These are phyloP conservation scores for Rhabdomys pumilio DNA, from an alignment of 2,797 vertebrate species.

Conservation along the genomic window DNA sequence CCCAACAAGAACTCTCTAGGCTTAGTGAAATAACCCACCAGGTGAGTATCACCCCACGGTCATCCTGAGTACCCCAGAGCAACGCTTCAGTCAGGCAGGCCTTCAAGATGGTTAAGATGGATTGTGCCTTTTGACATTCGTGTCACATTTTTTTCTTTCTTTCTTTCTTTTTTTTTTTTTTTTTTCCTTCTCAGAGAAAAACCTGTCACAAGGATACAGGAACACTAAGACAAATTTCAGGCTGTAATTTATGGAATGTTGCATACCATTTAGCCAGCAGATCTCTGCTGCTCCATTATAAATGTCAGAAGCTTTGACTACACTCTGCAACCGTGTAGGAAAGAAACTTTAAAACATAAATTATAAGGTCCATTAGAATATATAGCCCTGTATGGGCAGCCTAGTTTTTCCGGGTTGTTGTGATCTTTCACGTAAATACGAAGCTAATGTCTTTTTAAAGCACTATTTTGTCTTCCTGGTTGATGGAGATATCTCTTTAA, in stretches of 20 bases:
- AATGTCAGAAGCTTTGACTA: constrained; percentile 30
- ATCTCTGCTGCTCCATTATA: constrained; percentile 38
- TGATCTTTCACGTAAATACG: constrained; percentile 38
- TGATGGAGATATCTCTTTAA: neutral
- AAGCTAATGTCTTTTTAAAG: constrained; percentile 61
- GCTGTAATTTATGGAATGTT: constrained; percentile 63
- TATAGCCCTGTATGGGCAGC: constrained; percentile 2
- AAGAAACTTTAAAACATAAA: constrained; percentile 68
- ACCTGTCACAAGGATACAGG: constrained; percentile 64
- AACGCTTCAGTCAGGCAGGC: neutral
- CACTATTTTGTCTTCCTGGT: constrained; percentile 56
- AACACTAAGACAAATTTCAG: constrained; percentile 67
- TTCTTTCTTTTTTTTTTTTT: neutral
- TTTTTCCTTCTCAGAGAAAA: constrained; percentile 64
- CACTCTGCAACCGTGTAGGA: neutral
- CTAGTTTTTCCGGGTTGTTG: neutral
- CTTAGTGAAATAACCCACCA: neutral
- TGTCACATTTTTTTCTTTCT: constrained; percentile 8
- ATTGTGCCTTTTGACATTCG: neutral
- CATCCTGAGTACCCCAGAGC: neutral
- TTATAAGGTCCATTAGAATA: constrained; percentile 57
- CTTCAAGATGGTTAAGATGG: neutral
- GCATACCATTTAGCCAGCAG: constrained; percentile 49
- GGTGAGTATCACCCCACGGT: neutral
- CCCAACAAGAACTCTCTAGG: neutral